Percentiles rank a stretch among this genome's conserved stretches.
Evolutionary conservation across 2,113 vertebrate species (phyloP).

Genomic region (rabbit (Oryctolagus cuniculus)): DNA sequence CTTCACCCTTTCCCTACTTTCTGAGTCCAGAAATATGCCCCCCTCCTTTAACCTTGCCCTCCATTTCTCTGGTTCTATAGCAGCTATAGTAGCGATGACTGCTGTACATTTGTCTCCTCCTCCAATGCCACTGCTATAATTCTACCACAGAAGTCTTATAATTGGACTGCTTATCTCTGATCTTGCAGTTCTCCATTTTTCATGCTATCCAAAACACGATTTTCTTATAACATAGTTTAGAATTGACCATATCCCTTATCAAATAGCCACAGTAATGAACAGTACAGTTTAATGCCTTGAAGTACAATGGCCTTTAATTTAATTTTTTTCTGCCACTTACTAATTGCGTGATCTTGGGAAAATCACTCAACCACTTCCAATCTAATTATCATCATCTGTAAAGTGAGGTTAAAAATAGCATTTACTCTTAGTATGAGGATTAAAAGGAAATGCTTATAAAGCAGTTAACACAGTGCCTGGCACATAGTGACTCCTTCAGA

Average conservation of each 20-base stretch:
- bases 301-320: not conserved
- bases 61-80: not conserved
- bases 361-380: not conserved
- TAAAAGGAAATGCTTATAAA: not conserved
- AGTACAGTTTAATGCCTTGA: not conserved
- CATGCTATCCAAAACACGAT: not conserved
- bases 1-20: not conserved
- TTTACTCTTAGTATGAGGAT: not conserved
- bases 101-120: not conserved
- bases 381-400: not conserved
- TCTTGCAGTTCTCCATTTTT: not conserved
- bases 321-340: not conserved
- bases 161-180: not conserved
- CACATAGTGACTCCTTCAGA: not conserved
- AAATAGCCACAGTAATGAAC: not conserved
- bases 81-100: not conserved
- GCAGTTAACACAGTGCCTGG: too few species aligned
- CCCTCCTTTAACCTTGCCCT: not conserved
- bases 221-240: conserved; percentile 15
- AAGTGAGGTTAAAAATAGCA: not conserved
- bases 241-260: not conserved
- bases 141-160: not conserved
- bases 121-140: not conserved
- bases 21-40: not conserved
- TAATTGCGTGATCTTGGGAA: not conserved